Evolutionary conservation across 2,888 invertebrate genomes (phyloP).

Genomic region (Tachina fera): DNA sequence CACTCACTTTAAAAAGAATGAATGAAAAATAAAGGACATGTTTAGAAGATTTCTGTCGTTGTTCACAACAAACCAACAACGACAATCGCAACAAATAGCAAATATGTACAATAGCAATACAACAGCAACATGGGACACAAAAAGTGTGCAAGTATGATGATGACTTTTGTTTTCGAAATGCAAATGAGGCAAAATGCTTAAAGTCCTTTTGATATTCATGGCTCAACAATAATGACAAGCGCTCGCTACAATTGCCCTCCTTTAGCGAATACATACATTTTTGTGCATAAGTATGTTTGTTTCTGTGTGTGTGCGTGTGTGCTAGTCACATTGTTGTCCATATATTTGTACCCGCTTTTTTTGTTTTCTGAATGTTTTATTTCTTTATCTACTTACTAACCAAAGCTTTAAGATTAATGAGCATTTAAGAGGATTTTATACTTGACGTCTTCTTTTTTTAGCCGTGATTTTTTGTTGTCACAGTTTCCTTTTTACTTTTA

Average conservation of each 20-base stretch:
- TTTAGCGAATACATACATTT: background rate
- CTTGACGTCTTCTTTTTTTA: constrained; percentile 8
- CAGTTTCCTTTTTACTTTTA: constrained; percentile 10
- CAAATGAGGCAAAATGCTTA: constrained; percentile 68
- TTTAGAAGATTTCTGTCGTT: constrained; percentile 49
- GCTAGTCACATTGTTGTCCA: background rate
- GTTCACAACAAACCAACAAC: constrained; percentile 38
- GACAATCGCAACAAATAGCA: constrained; percentile 45
- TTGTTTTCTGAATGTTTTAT: constrained; percentile 55
- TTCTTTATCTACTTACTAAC: constrained; percentile 60
- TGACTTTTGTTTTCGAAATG: constrained; percentile 71
- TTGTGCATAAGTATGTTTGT: too few species aligned
- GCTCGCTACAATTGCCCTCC: constrained; percentile 13
- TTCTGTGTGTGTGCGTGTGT: too few species aligned
- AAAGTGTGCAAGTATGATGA: constrained; percentile 39
- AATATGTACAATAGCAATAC: background rate
- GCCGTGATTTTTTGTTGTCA: background rate
- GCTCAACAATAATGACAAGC: constrained; percentile 31
- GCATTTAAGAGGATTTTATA: constrained; percentile 65
- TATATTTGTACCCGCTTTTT: constrained; percentile 9
- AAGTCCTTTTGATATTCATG: constrained; percentile 68
- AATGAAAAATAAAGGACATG: constrained; percentile 41
- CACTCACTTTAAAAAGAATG: constrained; percentile 2
- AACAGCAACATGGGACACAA: constrained; percentile 38
- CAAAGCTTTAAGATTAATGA: constrained; percentile 71